Evolutionary conservation across 2,797 vertebrate genomes (phyloP), one percentile per base, ranked within the genome.

Genomic region (Oceanodroma leucorhoa): DNA sequence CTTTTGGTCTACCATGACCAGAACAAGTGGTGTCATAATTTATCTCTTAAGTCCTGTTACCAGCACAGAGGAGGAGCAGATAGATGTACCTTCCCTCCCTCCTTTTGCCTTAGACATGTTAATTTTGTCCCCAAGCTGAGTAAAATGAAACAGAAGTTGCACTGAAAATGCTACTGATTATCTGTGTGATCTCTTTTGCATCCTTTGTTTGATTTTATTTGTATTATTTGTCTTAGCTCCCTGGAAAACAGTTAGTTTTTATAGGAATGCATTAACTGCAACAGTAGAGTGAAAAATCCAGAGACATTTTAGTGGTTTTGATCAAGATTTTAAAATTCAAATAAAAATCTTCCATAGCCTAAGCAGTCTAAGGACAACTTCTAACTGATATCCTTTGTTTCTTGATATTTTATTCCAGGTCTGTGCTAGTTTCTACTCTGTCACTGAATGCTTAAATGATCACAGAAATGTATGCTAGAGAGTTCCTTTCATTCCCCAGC

Each of bases 31-130:
- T 78, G n/a, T 11, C 0, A 0, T 15, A 58, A 83, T 60, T 70
- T 51, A 55, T 10, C 19, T 19, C 2, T 60, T 64, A 58, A 38
- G 7, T 40, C 3, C 11, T 22, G 9, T 46, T 24, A 40, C 8
- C 13, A 67, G 3, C 0, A 0, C 1, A 2, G 27, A 92, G n/a
- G 11, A 72, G 7, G 3, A 76, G 22, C 5, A 83, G 24, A 34
- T 10, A 32, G 38, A 32, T 22, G 20, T 41, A 43, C 23, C 15
- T 81, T 55, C 14, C 10, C 9, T 65, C 11, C 20, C 23, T 51
- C 5, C 4, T 12, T 53, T 70, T 83, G 12, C 10, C 45, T 71
- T 80, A 26, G 22, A 26, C 69, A 70, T 26, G 5, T 57, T 57
- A n/a, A 67, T 72, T 67, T 83, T 24, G 5, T 50, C 27, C 20